Evolutionary conservation across 2,888 invertebrate species (phyloP).

Genomic region (Torymus texanus): DNA sequence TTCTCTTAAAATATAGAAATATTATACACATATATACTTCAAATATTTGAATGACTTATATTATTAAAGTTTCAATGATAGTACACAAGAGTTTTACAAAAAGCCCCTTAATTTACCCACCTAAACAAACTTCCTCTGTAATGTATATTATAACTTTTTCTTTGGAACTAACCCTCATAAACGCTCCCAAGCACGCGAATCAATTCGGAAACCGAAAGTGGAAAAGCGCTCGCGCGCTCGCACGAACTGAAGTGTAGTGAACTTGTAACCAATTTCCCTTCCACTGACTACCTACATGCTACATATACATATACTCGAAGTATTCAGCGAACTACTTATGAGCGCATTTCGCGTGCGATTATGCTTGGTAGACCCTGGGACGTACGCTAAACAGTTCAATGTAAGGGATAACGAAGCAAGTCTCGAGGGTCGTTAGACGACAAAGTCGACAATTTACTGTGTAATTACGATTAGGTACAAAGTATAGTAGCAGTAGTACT

Average conservation of each 20-base stretch:
- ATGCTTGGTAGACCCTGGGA: slow-evolving; percentile 43
- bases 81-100: too few species aligned
- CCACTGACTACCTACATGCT: neutral
- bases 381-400: slow-evolving; percentile 50
- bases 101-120: too few species aligned
- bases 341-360: slow-evolving; percentile 19
- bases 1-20: too few species aligned
- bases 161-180: neutral
- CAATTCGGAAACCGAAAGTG: too few species aligned
- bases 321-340: slow-evolving; percentile 34
- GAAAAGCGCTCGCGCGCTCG: too few species aligned
- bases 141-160: neutral
- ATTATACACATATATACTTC: too few species aligned
- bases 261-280: slow-evolving; percentile 27
- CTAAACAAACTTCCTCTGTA: too few species aligned
- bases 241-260: slow-evolving; percentile 2
- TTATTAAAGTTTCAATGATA: too few species aligned
- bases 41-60: too few species aligned
- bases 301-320: slow-evolving; percentile 3
- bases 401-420: slow-evolving; percentile 28
- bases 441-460: neutral
- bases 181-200: too few species aligned
- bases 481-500: neutral
- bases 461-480: slow-evolving; percentile 4
- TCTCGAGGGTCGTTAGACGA: slow-evolving; percentile 8